Evolutionary conservation across 2,797 vertebrate species (phyloP).

Genomic region (Peromyscus melanophrys): DNA sequence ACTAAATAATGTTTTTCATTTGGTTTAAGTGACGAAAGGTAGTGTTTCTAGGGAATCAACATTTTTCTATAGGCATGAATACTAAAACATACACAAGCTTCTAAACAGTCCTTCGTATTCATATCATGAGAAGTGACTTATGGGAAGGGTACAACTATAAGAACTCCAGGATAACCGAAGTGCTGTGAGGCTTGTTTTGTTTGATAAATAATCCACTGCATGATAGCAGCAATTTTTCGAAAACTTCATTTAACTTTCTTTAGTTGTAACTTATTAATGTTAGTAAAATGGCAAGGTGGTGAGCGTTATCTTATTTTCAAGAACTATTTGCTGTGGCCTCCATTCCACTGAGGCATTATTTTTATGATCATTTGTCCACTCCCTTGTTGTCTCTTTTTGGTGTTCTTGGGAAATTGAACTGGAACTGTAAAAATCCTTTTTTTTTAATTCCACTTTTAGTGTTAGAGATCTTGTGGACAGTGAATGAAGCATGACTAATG

Average conservation of each 20-base stretch:
- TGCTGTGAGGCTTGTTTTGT: neutral
- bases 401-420: conserved; percentile 66
- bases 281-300: conserved; percentile 36
- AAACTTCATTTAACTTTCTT: conserved; percentile 9
- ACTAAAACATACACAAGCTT: conserved; percentile 61
- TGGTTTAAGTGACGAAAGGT: conserved; percentile 44
- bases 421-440: conserved; percentile 10
- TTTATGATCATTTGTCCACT: conserved; percentile 31
- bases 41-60: conserved; percentile 45
- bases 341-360: conserved; percentile 29
- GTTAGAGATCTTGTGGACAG: conserved; percentile 56
- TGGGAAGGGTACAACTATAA: conserved; percentile 20
- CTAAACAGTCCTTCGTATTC: conserved; percentile 60
- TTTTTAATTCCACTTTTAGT: conserved; percentile 18
- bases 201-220: neutral
- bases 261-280: conserved; percentile 49
- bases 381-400: conserved; percentile 52
- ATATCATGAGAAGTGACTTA: conserved; percentile 39
- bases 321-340: conserved; percentile 42
- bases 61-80: conserved; percentile 60
- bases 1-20: conserved; percentile 50
- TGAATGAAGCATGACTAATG: neutral
- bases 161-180: conserved; percentile 66
- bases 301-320: conserved; percentile 55
- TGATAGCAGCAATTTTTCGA: conserved; percentile 59